These are phyloP conservation scores for Oreochromis grahami DNA, from an alignment of 2,797 vertebrate species.

Conservation along the genomic window DNA sequence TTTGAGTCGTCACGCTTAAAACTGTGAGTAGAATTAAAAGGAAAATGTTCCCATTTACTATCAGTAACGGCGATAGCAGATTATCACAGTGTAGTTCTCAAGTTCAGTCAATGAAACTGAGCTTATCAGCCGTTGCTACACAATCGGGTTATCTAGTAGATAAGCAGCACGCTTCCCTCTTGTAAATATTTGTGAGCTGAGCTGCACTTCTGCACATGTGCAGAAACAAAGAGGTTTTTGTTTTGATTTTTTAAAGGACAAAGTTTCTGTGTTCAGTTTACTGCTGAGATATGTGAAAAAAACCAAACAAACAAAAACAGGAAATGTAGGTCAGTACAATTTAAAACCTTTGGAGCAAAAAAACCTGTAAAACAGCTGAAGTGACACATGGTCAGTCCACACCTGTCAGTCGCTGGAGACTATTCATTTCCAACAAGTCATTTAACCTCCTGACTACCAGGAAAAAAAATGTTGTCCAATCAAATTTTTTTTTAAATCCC, in stretches of 20 bases:
- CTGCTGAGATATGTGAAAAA: rapidly evolving
- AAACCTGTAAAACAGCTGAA: background rate
- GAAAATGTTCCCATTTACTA: background rate
- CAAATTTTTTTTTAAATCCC: no score
- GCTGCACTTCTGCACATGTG: background rate
- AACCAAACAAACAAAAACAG: no score
- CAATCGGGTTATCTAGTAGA: background rate
- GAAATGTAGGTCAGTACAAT: background rate
- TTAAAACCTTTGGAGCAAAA: background rate
- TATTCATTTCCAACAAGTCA: background rate
- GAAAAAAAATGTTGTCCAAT: no score
- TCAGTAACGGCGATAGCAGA: background rate
- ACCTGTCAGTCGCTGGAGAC: background rate
- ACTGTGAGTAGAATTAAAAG: background rate
- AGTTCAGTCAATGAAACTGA: background rate
- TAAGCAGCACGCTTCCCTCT: background rate
- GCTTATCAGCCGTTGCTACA: background rate
- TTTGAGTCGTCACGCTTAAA: rapidly evolving
- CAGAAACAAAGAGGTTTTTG: background rate
- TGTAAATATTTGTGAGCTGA: background rate
- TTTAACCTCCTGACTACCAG: no score
- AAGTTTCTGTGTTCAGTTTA: background rate
- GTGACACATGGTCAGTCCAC: background rate
- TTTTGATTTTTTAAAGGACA: background rate
- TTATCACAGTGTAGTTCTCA: background rate